Evolutionary conservation across 2,797 vertebrate genomes (phyloP).

Genomic region (Myioborus melanocephalus): DNA sequence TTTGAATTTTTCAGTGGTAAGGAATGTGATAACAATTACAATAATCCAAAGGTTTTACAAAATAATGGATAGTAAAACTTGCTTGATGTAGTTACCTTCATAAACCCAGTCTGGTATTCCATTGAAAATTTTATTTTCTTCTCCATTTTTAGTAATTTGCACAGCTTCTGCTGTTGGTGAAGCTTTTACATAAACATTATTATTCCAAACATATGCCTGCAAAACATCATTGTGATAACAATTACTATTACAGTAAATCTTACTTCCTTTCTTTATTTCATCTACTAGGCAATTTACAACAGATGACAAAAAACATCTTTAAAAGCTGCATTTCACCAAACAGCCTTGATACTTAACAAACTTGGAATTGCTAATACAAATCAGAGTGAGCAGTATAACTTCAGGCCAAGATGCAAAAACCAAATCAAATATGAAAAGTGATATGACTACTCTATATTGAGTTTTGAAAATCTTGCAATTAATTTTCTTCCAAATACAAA

Average conservation of each 20-base stretch:
- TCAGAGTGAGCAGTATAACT: not conserved
- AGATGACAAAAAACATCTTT: not conserved
- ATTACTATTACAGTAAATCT: not conserved
- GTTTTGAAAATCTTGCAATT: not conserved
- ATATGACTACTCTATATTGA: not conserved
- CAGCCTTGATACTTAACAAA: not conserved
- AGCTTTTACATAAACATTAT: slow-evolving; percentile 86
- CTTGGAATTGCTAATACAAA: not conserved
- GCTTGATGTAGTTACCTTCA: slow-evolving; percentile 82
- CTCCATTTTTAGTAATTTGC: slow-evolving; percentile 83
- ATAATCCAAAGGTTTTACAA: not conserved
- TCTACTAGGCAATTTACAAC: not conserved
- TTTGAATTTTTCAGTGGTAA: not conserved
- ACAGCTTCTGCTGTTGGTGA: slow-evolving; percentile 63
- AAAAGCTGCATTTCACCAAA: not conserved
- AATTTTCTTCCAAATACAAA: not conserved
- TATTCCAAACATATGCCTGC: slow-evolving; percentile 88
- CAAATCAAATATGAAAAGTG: not conserved
- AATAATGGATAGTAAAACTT: not conserved
- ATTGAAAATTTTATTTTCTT: slow-evolving; percentile 86
- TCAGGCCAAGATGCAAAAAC: not conserved
- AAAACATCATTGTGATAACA: slow-evolving; percentile 5
- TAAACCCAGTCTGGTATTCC: slow-evolving; percentile 97
- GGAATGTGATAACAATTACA: not conserved
- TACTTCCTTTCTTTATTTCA: not conserved